These are phyloP conservation scores for Heliconius melpomene DNA, from an alignment of 1,140 invertebrate genomes.

Conservation along the genomic window DNA sequence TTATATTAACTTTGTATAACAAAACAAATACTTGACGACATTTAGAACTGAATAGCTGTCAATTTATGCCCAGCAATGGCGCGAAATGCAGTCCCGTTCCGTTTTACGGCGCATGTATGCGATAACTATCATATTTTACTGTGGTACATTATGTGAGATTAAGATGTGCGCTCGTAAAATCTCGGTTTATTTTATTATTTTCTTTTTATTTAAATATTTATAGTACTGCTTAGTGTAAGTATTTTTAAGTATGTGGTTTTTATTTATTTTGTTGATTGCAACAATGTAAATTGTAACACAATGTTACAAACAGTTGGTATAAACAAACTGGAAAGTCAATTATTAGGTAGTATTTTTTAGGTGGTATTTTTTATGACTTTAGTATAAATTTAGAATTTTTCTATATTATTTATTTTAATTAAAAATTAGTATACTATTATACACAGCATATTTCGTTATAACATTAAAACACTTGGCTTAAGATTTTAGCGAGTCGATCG, in stretches of 20 bases:
- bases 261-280: background rate
- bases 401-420: background rate
- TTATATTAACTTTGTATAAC: background rate
- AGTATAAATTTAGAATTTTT: background rate
- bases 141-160: slow-evolving; percentile 13
- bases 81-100: slow-evolving; percentile 21
- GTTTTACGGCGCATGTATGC: slow-evolving; percentile 21
- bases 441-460: background rate
- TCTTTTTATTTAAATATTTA: background rate
- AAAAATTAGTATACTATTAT: background rate
- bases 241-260: background rate
- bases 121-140: slow-evolving; percentile 30
- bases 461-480: background rate
- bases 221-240: background rate
- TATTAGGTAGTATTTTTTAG: too few relatives aligned
- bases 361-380: background rate
- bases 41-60: slow-evolving; percentile 3
- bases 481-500: slow-evolving; percentile 19
- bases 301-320: background rate
- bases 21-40: background rate
- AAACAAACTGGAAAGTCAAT: background rate
- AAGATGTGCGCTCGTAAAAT: slow-evolving; percentile 24
- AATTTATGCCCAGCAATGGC: background rate
- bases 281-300: background rate
- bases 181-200: slow-evolving; percentile 13